Evolutionary conservation across 2,797 vertebrate genomes (phyloP), one percentile per base, ranked within the genome.

Genomic region (Odontamblyopus lacepedii): DNA sequence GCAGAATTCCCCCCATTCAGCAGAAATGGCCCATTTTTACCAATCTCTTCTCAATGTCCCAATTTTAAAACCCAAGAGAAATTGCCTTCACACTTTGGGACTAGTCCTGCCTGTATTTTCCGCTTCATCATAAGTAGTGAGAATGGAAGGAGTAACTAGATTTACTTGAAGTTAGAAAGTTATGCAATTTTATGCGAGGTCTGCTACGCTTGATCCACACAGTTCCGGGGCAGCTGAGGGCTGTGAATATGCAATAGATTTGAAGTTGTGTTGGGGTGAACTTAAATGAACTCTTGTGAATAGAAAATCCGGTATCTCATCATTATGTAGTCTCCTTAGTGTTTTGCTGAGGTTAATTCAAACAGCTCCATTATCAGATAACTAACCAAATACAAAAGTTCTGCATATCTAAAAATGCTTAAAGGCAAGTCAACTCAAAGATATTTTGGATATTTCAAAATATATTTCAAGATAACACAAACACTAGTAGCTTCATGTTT

Each of bases 11-110:
- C 80, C 70, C 70, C 68, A 75, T 81, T 68, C 32, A 73, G 75
- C 67, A 67, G 63, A 81, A 87, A 80, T 23, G 18, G 72, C 63
- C 72, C 44, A 70, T 86, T 84, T 86, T 76, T 79, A 81, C 64
- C 72, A 62, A 71, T 83, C 87, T 74, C 27, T 67, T 57, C 57
- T 56, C 19, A 73, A 68, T 23, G 18, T 60, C 26, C 26, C 60
- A 27, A 74, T 81, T 65, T 80, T 74, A 75, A 85, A 70, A 70
- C 59, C 64, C 71, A 69, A 70, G 71, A 71, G 64, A 83, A 87
- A 85, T 85, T 68, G 72, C 74, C 59, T 5, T 16, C 69, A 78
- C 44, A 78, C 67, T 71, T 67, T n/a, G 27, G 63, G 63, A 75
- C 78, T 51, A 18, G 44, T 23, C 38, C 74, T 50, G 55, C 55